Percentiles rank a stretch among this genome's conserved stretches.
Evolutionary conservation across 2,888 invertebrate genomes (phyloP).

Genomic region (Steromphala cineraria): DNA sequence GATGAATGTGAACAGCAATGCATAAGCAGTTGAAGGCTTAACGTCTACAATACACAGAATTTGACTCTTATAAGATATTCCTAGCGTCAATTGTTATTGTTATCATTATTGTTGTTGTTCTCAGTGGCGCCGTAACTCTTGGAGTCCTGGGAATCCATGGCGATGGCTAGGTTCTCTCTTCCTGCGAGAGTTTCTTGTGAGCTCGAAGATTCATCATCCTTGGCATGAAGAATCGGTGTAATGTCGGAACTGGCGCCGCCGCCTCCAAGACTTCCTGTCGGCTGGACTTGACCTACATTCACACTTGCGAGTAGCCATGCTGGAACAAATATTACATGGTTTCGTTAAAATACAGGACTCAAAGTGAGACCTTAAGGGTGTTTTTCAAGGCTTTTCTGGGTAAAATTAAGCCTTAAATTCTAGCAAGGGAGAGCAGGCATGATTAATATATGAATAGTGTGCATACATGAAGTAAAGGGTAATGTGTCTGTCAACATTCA

Average conservation of each 20-base stretch:
- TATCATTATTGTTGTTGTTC: neutral
- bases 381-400: no score
- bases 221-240: constrained; percentile 50
- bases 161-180: neutral
- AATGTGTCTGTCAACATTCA: no score
- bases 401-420: no score
- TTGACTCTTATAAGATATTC: no score
- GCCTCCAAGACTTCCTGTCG: constrained; percentile 53
- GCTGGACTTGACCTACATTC: constrained; percentile 68
- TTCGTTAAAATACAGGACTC: no score
- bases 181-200: neutral
- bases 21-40: no score
- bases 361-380: no score
- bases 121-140: constrained; percentile 10
- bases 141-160: neutral
- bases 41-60: no score
- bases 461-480: no score
- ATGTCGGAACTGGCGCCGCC: constrained; percentile 46
- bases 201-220: constrained; percentile 34
- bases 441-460: no score
- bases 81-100: neutral
- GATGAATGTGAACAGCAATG: no score
- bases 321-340: constrained; percentile 43
- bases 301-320: constrained; percentile 67
- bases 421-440: no score